phyloP scores from a whole-genome alignment of 2,797 vertebrate genomes.

The Ctenopoma kingsleyae region DNA sequence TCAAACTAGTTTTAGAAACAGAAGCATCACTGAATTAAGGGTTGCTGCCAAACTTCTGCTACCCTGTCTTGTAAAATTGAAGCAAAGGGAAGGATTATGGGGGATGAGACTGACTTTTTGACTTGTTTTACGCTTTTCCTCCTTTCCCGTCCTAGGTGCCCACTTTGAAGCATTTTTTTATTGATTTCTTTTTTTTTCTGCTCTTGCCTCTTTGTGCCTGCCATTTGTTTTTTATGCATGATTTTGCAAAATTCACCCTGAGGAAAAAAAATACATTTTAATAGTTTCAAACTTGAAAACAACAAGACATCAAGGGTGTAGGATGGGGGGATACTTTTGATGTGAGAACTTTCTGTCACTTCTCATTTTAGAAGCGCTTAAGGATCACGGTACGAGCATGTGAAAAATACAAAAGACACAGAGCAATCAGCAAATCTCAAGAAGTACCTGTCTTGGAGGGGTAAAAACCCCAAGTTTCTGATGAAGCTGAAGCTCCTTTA shows the following conservation, averaged over 20 bases:
- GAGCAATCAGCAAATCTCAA: conserved; percentile 37
- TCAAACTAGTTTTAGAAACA: conserved; percentile 28
- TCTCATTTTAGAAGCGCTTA: conserved; percentile 26
- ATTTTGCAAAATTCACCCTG: conserved; percentile 51
- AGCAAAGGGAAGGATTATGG: conserved; percentile 43
- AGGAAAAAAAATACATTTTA: conserved; percentile 24
- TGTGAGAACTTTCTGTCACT: background rate
- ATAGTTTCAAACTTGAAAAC: conserved; percentile 37
- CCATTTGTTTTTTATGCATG: conserved; percentile 25
- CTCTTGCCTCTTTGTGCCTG: conserved; percentile 42
- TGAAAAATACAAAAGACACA: background rate
- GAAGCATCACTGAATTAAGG: conserved; percentile 11
- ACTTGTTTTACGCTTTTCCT: conserved; percentile 51
- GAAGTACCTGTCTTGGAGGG: conserved; percentile 20
- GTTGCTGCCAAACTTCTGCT: conserved; percentile 23
- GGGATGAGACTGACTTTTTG: conserved; percentile 63
- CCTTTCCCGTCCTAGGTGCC: conserved; percentile 42
- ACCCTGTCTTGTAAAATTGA: conserved; percentile 4
- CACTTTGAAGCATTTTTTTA: conserved; percentile 66
- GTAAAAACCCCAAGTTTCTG: conserved; percentile 35
- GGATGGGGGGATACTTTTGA: background rate
- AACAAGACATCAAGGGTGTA: conserved; percentile 9
- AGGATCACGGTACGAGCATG: conserved; percentile 5
- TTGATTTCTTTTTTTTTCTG: conserved; percentile 62
- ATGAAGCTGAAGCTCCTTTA: conserved; percentile 50